phyloP scores from a whole-genome alignment of 2,888 invertebrate species.

The Lysandra bellargus region DNA sequence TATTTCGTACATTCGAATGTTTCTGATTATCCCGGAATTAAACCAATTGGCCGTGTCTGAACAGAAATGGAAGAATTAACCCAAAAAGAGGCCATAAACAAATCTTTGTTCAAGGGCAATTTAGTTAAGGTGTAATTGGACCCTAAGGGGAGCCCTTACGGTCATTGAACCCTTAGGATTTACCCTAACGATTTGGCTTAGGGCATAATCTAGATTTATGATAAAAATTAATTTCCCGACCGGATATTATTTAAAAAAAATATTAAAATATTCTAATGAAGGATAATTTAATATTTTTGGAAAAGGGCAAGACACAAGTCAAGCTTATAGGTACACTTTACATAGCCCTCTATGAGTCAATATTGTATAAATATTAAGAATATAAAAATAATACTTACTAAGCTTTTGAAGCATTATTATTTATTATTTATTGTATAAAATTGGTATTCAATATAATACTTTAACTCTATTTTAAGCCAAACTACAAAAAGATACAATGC shows the following conservation, averaged over 20 bases:
- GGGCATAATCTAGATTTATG: neutral
- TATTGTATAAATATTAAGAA: too few species aligned
- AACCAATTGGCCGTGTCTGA: neutral
- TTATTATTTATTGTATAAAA: too few species aligned
- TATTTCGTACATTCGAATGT: neutral
- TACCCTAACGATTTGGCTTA: neutral
- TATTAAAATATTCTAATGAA: neutral
- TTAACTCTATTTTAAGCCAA: neutral
- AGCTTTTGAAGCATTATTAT: too few species aligned
- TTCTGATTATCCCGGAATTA: neutral
- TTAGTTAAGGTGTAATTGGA: slow-evolving; percentile 3
- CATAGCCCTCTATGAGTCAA: too few species aligned
- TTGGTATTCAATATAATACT: too few species aligned
- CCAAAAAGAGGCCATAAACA: slow-evolving; percentile 14
- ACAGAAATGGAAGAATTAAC: slow-evolving; percentile 6
- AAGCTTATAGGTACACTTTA: neutral
- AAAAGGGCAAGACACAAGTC: neutral
- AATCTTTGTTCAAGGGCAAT: slow-evolving; percentile 11
- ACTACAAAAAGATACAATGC: neutral
- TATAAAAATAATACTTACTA: too few species aligned
- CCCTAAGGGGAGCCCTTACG: neutral
- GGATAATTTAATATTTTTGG: neutral
- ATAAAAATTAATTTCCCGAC: neutral
- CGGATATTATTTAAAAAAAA: neutral
- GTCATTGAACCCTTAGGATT: neutral